Percentiles rank a stretch among this genome's conserved stretches.
Conservation (phyloP, 1,140 invertebrate genomes). For the Drosophila subpulchrella region DNA sequence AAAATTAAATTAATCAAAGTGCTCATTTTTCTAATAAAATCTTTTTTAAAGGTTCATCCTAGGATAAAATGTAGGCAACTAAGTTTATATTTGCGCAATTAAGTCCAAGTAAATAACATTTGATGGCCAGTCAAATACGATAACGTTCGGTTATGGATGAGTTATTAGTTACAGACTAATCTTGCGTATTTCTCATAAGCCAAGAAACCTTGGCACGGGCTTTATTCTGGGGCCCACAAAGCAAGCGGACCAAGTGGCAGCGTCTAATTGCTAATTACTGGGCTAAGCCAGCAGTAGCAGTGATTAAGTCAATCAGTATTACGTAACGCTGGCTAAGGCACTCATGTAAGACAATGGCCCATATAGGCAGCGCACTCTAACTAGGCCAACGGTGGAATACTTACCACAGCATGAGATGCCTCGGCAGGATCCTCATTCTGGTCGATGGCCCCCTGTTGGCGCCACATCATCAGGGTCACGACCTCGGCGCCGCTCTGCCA, state of each 20-base stretch:
- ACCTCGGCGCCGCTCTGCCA: constrained; percentile 75
- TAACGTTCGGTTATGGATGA: constrained; percentile 27
- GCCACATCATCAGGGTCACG: constrained; percentile 80
- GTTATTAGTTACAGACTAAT: constrained; percentile 7
- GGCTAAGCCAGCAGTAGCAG: constrained; percentile 14
- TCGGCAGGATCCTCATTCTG: constrained; percentile 51
- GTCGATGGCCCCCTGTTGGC: constrained; percentile 46
- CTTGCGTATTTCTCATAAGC: not conserved
- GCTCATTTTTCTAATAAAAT: too few species aligned
- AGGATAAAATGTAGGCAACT: not conserved
- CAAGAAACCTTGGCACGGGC: constrained; percentile 8
- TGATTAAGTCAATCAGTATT: constrained; percentile 50
- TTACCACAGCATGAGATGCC: constrained; percentile 69
- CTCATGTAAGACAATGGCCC: constrained; percentile 44
- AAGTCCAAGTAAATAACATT: constrained; percentile 14
- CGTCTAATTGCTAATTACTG: constrained; percentile 53
- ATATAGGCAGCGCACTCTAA: constrained; percentile 33
- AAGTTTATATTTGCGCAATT: not conserved
- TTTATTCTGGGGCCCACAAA: constrained; percentile 17
- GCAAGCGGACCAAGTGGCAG: constrained; percentile 31
- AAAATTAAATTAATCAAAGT: not conserved
- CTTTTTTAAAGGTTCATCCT: not conserved
- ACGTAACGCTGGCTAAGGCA: constrained; percentile 47
- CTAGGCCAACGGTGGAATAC: constrained; percentile 19
- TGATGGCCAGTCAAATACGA: constrained; percentile 25